A percentile compares a stretch with the other conserved stretches of the same genome.
phyloP scores from a whole-genome alignment of 2,797 vertebrate genomes.

The Catostomus latipinnis region DNA sequence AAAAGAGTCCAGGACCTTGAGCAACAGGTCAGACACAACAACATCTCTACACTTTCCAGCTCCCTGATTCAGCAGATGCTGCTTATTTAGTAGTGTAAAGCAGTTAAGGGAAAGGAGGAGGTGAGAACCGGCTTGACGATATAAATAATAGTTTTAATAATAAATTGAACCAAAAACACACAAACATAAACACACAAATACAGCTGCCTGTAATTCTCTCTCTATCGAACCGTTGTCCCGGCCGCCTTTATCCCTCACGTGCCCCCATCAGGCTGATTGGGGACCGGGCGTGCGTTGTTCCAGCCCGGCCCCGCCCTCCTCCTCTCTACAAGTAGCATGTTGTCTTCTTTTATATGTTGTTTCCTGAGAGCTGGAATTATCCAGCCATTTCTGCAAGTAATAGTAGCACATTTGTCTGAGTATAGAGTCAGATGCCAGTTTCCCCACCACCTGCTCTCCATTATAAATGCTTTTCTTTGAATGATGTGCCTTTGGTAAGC shows the following conservation, averaged over 20 bases:
- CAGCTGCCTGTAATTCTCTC: no score
- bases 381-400: constrained; percentile 2
- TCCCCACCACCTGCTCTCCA: background rate
- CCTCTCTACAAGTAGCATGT: background rate
- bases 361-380: constrained; percentile 13
- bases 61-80: background rate
- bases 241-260: no score
- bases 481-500: background rate
- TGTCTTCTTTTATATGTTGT: background rate
- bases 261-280: no score
- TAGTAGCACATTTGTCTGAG: constrained; percentile 10
- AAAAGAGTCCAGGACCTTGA: constrained; percentile 90
- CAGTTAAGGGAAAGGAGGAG: no score
- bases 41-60: background rate
- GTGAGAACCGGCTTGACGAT: no score
- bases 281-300: no score
- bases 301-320: no score
- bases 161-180: no score
- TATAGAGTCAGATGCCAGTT: background rate
- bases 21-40: constrained; percentile 76
- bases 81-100: background rate
- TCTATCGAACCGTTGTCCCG: no score
- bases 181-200: no score
- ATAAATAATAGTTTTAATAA: no score
- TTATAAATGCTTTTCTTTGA: background rate